phyloP scores from a whole-genome alignment of 23 tunicate species.

The Pegea sp. region DNA sequence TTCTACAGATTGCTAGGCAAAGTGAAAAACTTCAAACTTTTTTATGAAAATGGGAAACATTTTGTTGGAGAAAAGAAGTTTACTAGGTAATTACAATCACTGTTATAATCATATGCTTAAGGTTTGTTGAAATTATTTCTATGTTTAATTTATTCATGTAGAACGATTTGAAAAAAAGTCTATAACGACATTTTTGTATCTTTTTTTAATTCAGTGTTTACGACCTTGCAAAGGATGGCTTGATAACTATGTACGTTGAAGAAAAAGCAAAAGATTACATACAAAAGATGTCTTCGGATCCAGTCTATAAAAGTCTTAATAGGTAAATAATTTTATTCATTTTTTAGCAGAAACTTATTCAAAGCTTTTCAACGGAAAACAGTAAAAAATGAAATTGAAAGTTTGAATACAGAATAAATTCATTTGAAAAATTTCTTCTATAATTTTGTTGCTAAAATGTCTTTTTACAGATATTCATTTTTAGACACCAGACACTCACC shows the following conservation, averaged over 20 bases:
- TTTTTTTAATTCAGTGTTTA: slow-evolving; percentile 16
- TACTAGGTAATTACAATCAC: slow-evolving; percentile 55
- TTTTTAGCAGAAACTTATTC: no score
- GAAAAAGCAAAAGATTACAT: slow-evolving; percentile 59
- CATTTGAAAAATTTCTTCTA: no score
- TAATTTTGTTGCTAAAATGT: no score
- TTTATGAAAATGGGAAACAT: slow-evolving; percentile 65
- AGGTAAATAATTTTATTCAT: no score
- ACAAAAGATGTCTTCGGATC: slow-evolving; percentile 38
- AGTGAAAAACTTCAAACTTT: slow-evolving; percentile 70
- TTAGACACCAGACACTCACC: no score
- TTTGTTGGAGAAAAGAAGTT: slow-evolving; percentile 91
- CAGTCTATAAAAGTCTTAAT: slow-evolving; percentile 80
- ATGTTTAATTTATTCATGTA: no score
- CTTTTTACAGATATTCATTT: no score
- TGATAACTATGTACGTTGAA: slow-evolving; percentile 84
- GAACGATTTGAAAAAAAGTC: neutral
- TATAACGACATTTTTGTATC: neutral
- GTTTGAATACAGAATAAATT: no score
- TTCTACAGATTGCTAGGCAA: slow-evolving; percentile 40
- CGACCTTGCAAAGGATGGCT: slow-evolving; percentile 72
- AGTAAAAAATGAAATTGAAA: no score
- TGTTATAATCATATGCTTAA: no score
- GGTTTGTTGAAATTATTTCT: no score
- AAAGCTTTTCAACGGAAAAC: no score